Base-by-base conservation (phyloP, 2,797 vertebrate genomes). In the Xiphophorus birchmanni region DNA sequence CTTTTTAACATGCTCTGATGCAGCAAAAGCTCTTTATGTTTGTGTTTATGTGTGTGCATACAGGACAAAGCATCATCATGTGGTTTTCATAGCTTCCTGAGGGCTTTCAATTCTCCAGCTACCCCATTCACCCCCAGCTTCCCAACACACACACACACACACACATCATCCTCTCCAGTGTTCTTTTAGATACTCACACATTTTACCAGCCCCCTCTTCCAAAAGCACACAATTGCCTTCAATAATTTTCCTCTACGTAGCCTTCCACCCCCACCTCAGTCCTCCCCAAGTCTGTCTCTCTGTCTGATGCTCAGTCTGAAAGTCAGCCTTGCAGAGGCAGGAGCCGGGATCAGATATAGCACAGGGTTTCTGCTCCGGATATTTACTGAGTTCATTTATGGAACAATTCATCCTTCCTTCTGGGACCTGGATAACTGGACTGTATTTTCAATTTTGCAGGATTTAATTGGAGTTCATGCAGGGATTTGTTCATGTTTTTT, bases 51-150 rank as follows among this genome's bases (percentile, higher is more conserved):
- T 60, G 83, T 86, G 58, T 32, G 58, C n/a, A 29, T 63, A 17
- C 35, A 63, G n/a, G 58, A 63, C 58, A 63, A 88, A 93, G 85
- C 56, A 82, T 79, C 93, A 87, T 89, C 91, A 91, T 94, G 93
- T 94, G 93, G 92, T 92, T 94, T 94, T 94, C 92, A 95, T 95
- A 94, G 93, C 86, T 85, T 87, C 88, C 86, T 76, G 76, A 91
- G 85, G 89, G 81, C 88, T 91, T 90, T 89, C 78, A 75, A 52
- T 80, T 82, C 84, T 65, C n/a, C 77, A 69, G 13, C 69, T 63
- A 21, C n/a, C 73, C 74, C 15, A 44, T 74, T 54, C 40, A 72
- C 63, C 40, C 77, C 71, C 13, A 45, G 69, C 69, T 72, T 45
- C 69, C 69, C 42, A 32, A 29, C 69, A 73, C 42, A 73, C 40